Percentiles rank a stretch among this genome's conserved stretches.
Evolutionary conservation across 2,797 vertebrate species (phyloP).

Genomic region (Dermochelys coriacea): DNA sequence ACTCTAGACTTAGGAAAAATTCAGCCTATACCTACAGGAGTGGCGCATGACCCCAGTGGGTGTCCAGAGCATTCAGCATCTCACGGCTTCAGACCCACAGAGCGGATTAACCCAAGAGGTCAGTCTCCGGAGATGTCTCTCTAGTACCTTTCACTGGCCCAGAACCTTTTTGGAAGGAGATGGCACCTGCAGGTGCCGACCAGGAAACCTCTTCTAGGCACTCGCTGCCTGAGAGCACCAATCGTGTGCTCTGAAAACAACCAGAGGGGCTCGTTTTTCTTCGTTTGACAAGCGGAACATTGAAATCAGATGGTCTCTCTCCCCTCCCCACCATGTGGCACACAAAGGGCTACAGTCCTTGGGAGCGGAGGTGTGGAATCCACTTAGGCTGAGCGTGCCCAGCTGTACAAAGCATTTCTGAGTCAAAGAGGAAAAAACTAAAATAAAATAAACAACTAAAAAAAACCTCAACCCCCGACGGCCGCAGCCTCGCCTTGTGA

Average conservation of each 20-base stretch:
- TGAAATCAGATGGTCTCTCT: background rate
- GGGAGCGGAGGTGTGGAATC: background rate
- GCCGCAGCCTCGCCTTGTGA: background rate
- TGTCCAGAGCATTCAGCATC: too few relatives aligned
- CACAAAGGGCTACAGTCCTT: background rate
- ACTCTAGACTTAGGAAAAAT: too few relatives aligned
- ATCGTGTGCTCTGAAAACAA: background rate
- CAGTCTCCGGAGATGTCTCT: background rate
- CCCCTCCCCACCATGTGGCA: background rate
- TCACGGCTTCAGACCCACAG: too few relatives aligned
- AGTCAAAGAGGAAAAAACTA: background rate
- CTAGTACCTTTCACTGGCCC: background rate
- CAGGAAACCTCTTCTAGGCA: background rate
- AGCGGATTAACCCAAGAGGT: too few relatives aligned
- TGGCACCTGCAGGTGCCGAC: background rate
- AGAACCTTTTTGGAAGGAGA: too few relatives aligned
- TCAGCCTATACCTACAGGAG: too few relatives aligned
- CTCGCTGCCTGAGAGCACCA: too few relatives aligned
- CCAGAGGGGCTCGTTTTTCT: too few relatives aligned
- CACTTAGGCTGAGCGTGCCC: background rate
- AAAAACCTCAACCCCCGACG: background rate
- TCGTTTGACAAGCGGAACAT: background rate
- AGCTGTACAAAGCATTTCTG: background rate
- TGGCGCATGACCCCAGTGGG: too few relatives aligned
- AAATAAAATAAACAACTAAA: background rate